Base-by-base conservation (phyloP, 1,140 invertebrate species). In the Pseudomyrmex cubaensis region DNA sequence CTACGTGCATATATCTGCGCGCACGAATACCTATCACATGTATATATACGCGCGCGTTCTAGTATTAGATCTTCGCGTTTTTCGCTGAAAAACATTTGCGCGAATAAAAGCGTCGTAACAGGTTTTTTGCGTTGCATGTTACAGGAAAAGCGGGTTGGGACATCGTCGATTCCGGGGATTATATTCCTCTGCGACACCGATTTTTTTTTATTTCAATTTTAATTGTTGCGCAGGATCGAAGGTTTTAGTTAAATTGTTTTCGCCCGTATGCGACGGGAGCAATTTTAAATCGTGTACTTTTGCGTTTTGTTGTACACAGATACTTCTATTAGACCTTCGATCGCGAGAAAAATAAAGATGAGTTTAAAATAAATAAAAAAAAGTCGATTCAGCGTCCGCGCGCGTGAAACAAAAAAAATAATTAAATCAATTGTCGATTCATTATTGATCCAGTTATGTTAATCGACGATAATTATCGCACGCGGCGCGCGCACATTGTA, bases 21-120 rank as follows among this genome's bases (percentile, higher is more conserved):
- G 15, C 12, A 13, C 8, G 17, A 22, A 46, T 44, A 17, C 3
- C 20, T 22, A 35, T 13, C 52, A 35, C 8, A 15, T n/a, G n/a
- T 69, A 69, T 52, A 57, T 12, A 44, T 25, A 66, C 62, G 52
- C 35, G 48, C 50, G 48, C 59, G 13, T 46, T 35, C n/a, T 61
- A 17, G 63, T 57, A 77, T 54, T 67, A 57, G 64, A 69, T 17
- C 52, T n/a, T 56, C 15, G 52, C 44, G 20, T 62, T 70, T 80
- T 80, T 59, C 54, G 8, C 1, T 50, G 46, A 72, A 80, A 80
- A 80, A 80, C 72, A 80, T 80, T 50, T 59, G 76, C 76, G 66
- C 66, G 76, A 80, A 72, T 80, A 80, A 80, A 80, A 80, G 66
- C 76, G 54, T 48, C 54, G 66, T 59, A 80, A 80, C 76, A 72